Percentiles rank a stretch among this genome's conserved stretches.
These are phyloP conservation scores for Lycaon pictus DNA, from an alignment of 2,113 vertebrate genomes.

Conservation along the genomic window DNA sequence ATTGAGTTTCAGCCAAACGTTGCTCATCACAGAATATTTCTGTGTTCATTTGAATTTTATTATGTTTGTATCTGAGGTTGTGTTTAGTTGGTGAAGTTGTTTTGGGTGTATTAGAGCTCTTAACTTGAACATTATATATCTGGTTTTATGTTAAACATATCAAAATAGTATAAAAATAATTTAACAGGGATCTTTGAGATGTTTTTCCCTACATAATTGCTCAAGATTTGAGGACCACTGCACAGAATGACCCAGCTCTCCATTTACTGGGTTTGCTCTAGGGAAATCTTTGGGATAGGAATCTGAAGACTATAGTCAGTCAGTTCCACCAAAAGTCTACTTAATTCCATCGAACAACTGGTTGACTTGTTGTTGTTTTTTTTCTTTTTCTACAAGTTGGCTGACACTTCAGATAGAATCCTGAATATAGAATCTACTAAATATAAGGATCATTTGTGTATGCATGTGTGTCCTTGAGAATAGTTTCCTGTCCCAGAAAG, in stretches of 20 bases:
- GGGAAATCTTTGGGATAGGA: not conserved
- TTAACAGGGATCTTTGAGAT: not conserved
- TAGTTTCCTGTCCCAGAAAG: not conserved
- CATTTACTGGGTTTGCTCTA: not conserved
- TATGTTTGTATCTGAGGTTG: not conserved
- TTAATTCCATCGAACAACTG: not conserved
- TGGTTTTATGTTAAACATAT: not conserved
- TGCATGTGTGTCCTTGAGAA: not conserved
- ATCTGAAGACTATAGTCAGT: not conserved
- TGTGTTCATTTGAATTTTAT: not conserved
- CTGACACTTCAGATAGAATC: not conserved
- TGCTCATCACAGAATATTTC: not conserved
- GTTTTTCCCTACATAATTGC: not conserved
- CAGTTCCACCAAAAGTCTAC: not conserved
- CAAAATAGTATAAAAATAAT: not conserved
- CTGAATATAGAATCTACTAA: not conserved
- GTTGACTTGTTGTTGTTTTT: not conserved
- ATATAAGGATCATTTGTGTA: fast-evolving
- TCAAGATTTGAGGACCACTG: not conserved
- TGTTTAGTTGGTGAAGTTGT: not conserved
- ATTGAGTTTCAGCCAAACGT: not conserved
- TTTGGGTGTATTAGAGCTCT: not conserved
- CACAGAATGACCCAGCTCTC: not conserved
- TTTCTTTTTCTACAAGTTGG: not conserved
- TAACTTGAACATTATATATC: not conserved